Percentiles rank a stretch among this genome's conserved stretches.
Conservation (phyloP, 2,888 invertebrate species). For the Drosophila nr. fundita region DNA sequence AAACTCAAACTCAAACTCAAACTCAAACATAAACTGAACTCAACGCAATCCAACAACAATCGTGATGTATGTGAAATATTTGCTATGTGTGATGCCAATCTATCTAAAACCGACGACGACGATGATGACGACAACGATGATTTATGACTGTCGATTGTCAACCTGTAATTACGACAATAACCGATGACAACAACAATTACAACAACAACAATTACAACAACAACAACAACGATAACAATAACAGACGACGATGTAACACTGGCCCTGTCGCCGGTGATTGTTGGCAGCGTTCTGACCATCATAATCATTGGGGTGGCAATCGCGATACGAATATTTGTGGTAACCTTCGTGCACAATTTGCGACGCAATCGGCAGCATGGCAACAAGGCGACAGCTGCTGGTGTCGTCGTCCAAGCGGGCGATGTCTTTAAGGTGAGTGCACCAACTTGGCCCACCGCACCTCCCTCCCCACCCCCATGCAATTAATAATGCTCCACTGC, state of each 20-base stretch:
- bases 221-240: conserved; percentile 30
- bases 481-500: conserved; percentile 32
- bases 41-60: conserved; percentile 12
- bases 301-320: conserved; percentile 85
- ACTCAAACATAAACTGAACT: conserved; percentile 3
- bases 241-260: conserved; percentile 84
- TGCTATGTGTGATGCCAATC: conserved; percentile 55
- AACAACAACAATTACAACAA: conserved; percentile 50
- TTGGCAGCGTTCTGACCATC: conserved; percentile 85
- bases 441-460: background rate
- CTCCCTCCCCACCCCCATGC: background rate
- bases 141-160: conserved; percentile 71
- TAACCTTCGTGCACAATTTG: conserved; percentile 84
- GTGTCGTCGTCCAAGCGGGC: conserved; percentile 80
- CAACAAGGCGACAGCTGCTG: conserved; percentile 82
- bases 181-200: conserved; percentile 43
- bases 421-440: conserved; percentile 84
- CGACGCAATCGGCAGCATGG: conserved; percentile 84
- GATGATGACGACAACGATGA: conserved; percentile 60
- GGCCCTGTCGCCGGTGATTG: conserved; percentile 84
- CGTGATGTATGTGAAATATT: conserved; percentile 40
- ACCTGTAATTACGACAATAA: conserved; percentile 72
- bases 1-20: background rate
- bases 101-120: conserved; percentile 49
- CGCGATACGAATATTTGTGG: conserved; percentile 84